phyloP scores from a whole-genome alignment of 2,888 invertebrate species.

The Dendrolimus pini region DNA sequence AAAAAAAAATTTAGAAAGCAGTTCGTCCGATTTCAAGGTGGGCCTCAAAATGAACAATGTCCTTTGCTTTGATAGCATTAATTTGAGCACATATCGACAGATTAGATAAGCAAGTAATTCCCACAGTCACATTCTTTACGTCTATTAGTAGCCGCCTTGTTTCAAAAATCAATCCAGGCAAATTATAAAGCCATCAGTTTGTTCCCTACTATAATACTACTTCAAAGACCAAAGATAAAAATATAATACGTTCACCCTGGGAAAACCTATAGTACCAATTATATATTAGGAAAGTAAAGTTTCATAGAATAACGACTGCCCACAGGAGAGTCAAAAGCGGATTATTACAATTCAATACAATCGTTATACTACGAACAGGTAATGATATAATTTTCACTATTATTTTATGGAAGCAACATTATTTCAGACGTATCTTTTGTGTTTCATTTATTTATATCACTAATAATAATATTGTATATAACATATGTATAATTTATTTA shows the following conservation, averaged over 20 bases:
- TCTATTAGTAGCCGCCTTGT: not conserved
- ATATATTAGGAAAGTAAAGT: not conserved
- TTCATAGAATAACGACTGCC: slow-evolving; percentile 24
- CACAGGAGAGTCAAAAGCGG: slow-evolving; percentile 30
- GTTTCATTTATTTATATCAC: slow-evolving; percentile 51
- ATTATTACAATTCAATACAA: slow-evolving; percentile 27
- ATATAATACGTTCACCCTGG: slow-evolving; percentile 7
- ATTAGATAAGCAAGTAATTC: not conserved
- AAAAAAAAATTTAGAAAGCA: no score
- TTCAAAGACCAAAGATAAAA: slow-evolving; percentile 9
- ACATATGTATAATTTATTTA: slow-evolving; percentile 68
- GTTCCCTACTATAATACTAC: not conserved
- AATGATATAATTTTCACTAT: slow-evolving; percentile 41
- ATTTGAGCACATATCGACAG: not conserved
- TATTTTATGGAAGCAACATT: slow-evolving; percentile 68
- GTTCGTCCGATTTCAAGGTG: no score
- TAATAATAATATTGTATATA: slow-evolving; percentile 61
- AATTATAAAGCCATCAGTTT: no score
- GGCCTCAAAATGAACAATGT: no score
- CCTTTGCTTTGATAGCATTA: no score
- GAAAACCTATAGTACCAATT: not conserved
- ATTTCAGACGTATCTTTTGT: slow-evolving; percentile 64
- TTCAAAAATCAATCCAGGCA: no score
- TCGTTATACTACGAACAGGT: slow-evolving; percentile 30
- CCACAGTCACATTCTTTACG: not conserved